Evolutionary conservation across 2,113 vertebrate species (phyloP).

Genomic region (Vulpes lagopus): DNA sequence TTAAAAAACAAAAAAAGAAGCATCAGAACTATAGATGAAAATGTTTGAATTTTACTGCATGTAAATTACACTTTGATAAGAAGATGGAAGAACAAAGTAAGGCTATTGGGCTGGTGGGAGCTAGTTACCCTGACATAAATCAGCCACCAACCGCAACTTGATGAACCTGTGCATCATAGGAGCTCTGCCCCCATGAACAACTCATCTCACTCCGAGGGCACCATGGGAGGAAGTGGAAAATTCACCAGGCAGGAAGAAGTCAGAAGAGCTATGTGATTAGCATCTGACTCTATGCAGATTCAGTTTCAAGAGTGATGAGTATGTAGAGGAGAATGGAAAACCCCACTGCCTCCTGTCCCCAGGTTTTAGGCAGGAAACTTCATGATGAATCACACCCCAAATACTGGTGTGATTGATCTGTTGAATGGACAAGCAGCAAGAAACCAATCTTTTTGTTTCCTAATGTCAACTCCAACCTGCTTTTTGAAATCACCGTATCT

Average conservation of each 20-base stretch:
- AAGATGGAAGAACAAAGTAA: neutral
- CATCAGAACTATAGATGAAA: neutral
- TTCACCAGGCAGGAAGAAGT: conserved; percentile 56
- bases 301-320: conserved; percentile 63
- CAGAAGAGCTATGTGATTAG: conserved; percentile 15
- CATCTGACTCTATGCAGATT: conserved; percentile 29
- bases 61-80: neutral
- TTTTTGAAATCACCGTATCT: neutral
- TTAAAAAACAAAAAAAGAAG: neutral
- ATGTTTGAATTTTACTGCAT: neutral
- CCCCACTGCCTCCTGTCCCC: neutral
- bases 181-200: neutral
- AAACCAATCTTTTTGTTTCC: neutral
- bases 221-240: conserved; percentile 18
- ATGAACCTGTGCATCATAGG: rapidly evolving
- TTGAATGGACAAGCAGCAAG: neutral
- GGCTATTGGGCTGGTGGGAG: neutral
- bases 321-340: neutral
- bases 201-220: neutral
- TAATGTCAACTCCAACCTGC: neutral
- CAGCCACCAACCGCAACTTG: neutral
- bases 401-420: neutral
- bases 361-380: conserved; percentile 54
- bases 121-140: neutral
- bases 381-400: conserved; percentile 39